Percentiles rank a stretch among this genome's conserved stretches.
phyloP scores from a whole-genome alignment of 2,797 vertebrate species.

The Eulemur albifrons region DNA sequence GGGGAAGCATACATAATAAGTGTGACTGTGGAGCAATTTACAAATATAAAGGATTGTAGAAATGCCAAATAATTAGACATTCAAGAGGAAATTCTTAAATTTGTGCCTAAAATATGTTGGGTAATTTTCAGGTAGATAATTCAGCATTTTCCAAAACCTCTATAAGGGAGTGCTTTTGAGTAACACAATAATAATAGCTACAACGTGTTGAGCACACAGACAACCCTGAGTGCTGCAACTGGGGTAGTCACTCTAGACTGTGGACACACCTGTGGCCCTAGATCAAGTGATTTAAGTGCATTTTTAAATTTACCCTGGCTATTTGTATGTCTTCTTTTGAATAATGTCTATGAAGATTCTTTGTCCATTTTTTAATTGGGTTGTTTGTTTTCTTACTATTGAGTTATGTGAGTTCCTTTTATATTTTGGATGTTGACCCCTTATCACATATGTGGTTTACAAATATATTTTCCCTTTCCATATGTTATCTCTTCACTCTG shows the following conservation, averaged over 20 bases:
- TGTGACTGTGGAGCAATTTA: neutral
- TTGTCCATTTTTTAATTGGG: neutral
- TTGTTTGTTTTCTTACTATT: neutral
- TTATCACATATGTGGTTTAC: no score
- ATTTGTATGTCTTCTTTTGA: neutral
- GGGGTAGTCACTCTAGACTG: no score
- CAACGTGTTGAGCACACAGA: neutral
- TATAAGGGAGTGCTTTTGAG: neutral
- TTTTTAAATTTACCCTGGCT: neutral
- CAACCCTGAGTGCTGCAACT: accelerated
- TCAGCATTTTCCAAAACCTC: neutral
- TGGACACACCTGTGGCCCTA: accelerated
- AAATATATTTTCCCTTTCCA: neutral
- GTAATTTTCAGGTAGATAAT: constrained; percentile 2
- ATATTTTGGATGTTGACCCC: neutral
- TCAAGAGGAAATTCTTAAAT: constrained; percentile 37
- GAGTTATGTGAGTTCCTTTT: neutral
- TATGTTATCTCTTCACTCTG: neutral
- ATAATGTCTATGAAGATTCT: neutral
- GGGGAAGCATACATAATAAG: neutral
- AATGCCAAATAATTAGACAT: constrained; percentile 34
- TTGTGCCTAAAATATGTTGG: neutral
- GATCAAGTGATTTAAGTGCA: neutral
- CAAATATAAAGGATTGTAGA: constrained; percentile 36
- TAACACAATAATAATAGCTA: neutral